These are phyloP conservation scores for Hoplodrina ambigua DNA, from an alignment of 2,888 invertebrate genomes.

Conservation along the genomic window DNA sequence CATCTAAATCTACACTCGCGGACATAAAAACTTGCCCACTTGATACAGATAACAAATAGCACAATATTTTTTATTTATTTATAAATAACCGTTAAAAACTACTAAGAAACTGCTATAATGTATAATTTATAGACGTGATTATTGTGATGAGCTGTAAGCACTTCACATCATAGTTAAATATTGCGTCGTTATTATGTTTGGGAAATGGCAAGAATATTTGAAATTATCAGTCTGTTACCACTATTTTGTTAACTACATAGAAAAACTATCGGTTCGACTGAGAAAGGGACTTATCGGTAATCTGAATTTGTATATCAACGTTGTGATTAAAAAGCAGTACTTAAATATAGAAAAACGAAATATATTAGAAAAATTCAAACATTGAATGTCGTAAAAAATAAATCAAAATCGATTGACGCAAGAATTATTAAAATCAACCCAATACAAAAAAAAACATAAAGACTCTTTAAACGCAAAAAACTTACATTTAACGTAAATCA, in stretches of 20 bases:
- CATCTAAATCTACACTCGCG: conserved; percentile 65
- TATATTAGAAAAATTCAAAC: too few relatives aligned
- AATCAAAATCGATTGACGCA: too few relatives aligned
- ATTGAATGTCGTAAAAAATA: too few relatives aligned
- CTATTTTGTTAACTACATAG: conserved; percentile 14
- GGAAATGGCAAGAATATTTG: conserved; percentile 31
- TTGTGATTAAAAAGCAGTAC: not conserved
- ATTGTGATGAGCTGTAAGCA: conserved; percentile 56
- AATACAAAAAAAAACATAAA: too few relatives aligned
- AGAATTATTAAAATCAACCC: too few relatives aligned
- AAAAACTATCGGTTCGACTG: conserved; percentile 32
- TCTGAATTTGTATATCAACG: not conserved
- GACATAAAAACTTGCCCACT: conserved; percentile 69
- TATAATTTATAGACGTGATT: conserved; percentile 34
- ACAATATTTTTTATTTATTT: conserved; percentile 34
- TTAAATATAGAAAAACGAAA: too few relatives aligned
- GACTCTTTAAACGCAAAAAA: too few relatives aligned
- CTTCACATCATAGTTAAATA: conserved; percentile 39
- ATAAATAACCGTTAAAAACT: conserved; percentile 54
- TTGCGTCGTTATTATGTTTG: conserved; percentile 29
- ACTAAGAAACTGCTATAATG: conserved; percentile 55
- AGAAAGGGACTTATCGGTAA: conserved; percentile 4
- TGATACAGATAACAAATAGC: conserved; percentile 45
- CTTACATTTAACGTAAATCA: not conserved
- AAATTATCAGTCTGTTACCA: conserved; percentile 46